phyloP scores from a whole-genome alignment of 2,797 vertebrate genomes.

The Spinus pinus region DNA sequence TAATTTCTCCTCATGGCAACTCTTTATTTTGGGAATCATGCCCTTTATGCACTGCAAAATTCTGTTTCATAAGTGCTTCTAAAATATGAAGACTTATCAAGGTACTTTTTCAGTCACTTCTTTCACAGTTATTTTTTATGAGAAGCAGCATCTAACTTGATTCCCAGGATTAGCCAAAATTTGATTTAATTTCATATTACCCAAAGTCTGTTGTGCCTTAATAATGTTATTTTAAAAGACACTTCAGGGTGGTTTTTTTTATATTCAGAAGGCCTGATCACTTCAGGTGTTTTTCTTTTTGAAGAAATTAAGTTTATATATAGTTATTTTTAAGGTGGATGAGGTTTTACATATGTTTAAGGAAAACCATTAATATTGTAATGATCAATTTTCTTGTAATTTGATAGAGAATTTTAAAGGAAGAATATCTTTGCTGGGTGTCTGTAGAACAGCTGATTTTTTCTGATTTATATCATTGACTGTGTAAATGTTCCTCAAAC shows the following conservation, averaged over 20 bases:
- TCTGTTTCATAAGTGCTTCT: neutral
- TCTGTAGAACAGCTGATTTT: neutral
- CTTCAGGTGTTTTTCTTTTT: neutral
- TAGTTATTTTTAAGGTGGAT: neutral
- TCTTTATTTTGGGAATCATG: neutral
- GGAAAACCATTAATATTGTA: neutral
- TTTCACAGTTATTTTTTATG: neutral
- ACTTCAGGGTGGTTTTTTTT: neutral
- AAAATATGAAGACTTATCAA: neutral
- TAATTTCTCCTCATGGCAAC: neutral
- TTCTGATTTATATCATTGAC: neutral
- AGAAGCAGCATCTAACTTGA: neutral
- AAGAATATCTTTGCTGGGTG: neutral
- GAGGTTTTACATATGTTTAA: neutral
- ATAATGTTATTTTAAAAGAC: neutral
- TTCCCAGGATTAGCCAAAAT: neutral
- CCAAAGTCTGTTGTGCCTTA: neutral
- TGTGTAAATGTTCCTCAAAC: neutral
- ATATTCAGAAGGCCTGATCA: neutral
- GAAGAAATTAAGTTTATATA: neutral
- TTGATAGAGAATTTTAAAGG: neutral
- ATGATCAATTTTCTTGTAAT: neutral
- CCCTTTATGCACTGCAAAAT: neutral
- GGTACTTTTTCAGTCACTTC: neutral
- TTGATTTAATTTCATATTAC: neutral